Base-by-base conservation (phyloP, 2,888 invertebrate species). In the Limnephilus auricula region DNA sequence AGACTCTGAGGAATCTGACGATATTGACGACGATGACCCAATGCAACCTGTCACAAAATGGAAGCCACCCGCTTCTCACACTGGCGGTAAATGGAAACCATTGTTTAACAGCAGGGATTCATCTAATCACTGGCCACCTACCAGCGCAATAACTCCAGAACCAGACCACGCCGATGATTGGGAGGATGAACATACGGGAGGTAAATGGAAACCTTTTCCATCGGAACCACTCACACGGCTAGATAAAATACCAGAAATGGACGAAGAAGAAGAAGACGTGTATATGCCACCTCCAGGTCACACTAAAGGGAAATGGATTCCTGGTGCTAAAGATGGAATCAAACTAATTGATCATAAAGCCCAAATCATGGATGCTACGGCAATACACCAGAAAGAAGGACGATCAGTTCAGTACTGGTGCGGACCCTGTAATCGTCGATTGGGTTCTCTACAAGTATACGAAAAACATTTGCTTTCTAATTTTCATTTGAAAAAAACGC, bases 261-360 rank as follows among this genome's bases (percentile, higher is more conserved):
- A 94, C 5, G 94, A 95, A 15, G 95, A 96, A 32, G 95, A 96
- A 40, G 95, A 95, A 31, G 95, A 96, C 94, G 95, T 95, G 93
- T 96, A 95, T 90, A 96, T 96, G 93, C 97, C 97, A 2, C 97
- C 97, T 0, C 97, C 97, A 4, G 96, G 96, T 79, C 97, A 98
- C 93, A 98, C 98, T 0, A 97, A 97, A 94, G 98, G 98, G 0
- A 98, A 98, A 95, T 98, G 98, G 98, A 96, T 98, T 89, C 98
- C 98, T 0, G 97, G 97, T 93, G 96, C 94, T 79, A 94, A 92
- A 88, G 90, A 92, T 34, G 90, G 50, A 32, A 78, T 80, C 10
- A 93, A 92, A 89, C 94, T 95, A 90, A 65, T 65, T n/a, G 96
- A 96, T 86, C 92, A 93, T 79, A 96, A 96, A 94, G 96, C 94